A percentile compares a stretch with the other conserved stretches of the same genome.
These are phyloP conservation scores for Platynereis dumerilii DNA, from an alignment of 2,888 invertebrate species.

Conservation along the genomic window DNA sequence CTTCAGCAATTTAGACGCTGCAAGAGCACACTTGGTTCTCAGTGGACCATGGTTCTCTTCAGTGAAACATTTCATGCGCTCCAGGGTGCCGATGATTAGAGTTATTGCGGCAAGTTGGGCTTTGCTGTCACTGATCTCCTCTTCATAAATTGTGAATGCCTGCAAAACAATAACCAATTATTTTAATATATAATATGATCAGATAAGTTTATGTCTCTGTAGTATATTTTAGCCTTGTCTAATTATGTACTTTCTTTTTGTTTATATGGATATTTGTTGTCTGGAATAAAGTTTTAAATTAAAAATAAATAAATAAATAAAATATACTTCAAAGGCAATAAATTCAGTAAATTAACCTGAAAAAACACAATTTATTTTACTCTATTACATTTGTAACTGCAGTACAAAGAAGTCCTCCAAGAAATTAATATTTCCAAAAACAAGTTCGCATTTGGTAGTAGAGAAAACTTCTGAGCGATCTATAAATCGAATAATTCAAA, in stretches of 20 bases:
- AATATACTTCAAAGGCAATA: not conserved
- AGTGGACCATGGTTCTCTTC: slow-evolving; percentile 97
- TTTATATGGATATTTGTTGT: no score
- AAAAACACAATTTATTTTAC: not conserved
- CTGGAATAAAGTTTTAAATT: no score
- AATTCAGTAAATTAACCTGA: not conserved
- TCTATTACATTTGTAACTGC: no score
- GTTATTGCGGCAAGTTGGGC: slow-evolving; percentile 96
- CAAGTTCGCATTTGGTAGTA: no score
- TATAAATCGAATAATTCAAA: no score
- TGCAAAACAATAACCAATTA: slow-evolving; percentile 56
- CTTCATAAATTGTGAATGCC: slow-evolving; percentile 96
- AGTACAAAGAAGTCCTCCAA: no score
- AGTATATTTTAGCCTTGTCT: no score
- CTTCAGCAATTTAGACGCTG: slow-evolving; percentile 93
- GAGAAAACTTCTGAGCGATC: no score
- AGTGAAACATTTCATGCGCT: slow-evolving; percentile 91
- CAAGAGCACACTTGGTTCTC: slow-evolving; percentile 92
- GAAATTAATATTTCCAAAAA: no score
- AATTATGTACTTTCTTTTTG: no score
- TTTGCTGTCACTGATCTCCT: slow-evolving; percentile 95
- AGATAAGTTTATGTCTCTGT: no score
- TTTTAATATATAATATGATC: not conserved
- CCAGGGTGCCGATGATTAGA: slow-evolving; percentile 92
- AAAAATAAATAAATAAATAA: slow-evolving; percentile 9